Evolutionary conservation across 2,113 vertebrate species (phyloP).

Genomic region (Chionodraco myersi): DNA sequence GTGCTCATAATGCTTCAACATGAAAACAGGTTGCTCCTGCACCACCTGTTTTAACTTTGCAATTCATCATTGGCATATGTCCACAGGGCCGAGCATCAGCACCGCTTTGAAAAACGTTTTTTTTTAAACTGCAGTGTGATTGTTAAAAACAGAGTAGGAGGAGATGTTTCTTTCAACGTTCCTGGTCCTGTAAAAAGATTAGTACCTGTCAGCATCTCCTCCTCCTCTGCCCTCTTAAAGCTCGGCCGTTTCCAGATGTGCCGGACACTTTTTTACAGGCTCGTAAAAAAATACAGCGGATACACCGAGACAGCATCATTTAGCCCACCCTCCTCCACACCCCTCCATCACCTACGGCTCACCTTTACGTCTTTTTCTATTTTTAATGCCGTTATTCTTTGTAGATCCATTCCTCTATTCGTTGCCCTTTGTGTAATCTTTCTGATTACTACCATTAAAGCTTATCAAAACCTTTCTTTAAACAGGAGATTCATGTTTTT

Average conservation of each 20-base stretch:
- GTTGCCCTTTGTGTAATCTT: not conserved
- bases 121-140: not conserved
- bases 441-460: slow-evolving; percentile 42
- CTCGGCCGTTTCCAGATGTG: slow-evolving; percentile 78
- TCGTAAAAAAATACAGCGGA: slow-evolving; percentile 65
- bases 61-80: slow-evolving; percentile 28
- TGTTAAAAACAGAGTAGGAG: slow-evolving; percentile 16
- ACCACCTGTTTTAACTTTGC: slow-evolving; percentile 62
- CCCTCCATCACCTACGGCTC: slow-evolving; percentile 38
- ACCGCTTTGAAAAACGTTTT: slow-evolving; percentile 13
- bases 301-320: slow-evolving; percentile 67
- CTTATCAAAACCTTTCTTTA: slow-evolving; percentile 28
- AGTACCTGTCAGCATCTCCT: slow-evolving; percentile 79
- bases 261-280: slow-evolving; percentile 64
- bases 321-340: slow-evolving; percentile 11
- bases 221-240: slow-evolving; percentile 58
- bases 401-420: slow-evolving; percentile 6
- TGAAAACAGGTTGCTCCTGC: slow-evolving; percentile 7
- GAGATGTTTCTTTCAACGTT: slow-evolving; percentile 47
- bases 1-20: slow-evolving; percentile 5
- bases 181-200: slow-evolving; percentile 67
- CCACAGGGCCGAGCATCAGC: not conserved
- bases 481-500: slow-evolving; percentile 26
- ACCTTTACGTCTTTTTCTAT: slow-evolving; percentile 41
- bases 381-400: slow-evolving; percentile 30